phyloP scores from a whole-genome alignment of 2,113 vertebrate genomes.

The Amia ocellicauda region DNA sequence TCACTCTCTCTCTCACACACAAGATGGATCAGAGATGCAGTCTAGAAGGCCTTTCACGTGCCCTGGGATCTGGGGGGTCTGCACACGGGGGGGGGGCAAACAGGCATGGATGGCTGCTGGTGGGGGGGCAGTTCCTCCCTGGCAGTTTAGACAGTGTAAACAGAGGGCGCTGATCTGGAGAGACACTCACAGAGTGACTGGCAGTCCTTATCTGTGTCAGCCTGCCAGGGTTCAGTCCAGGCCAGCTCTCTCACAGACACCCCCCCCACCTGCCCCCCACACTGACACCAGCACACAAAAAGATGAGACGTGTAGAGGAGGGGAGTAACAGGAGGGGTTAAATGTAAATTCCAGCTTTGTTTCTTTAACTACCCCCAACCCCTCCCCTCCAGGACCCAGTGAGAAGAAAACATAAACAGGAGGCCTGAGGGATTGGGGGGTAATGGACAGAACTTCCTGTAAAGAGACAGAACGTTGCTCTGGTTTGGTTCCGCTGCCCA shows the following conservation, averaged over 20 bases:
- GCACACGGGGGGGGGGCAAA: constrained; percentile 5
- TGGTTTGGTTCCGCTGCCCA: constrained; percentile 9
- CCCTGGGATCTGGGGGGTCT: constrained; percentile 14
- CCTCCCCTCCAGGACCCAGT: constrained; percentile 28
- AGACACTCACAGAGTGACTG: constrained; percentile 20
- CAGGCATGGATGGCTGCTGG: constrained; percentile 12
- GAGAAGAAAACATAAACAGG: constrained; percentile 19
- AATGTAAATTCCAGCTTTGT: constrained; percentile 54
- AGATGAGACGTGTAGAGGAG: constrained; percentile 26
- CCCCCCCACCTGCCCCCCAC: constrained; percentile 16
- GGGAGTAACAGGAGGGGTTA: constrained; percentile 21
- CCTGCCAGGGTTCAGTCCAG: constrained; percentile 26
- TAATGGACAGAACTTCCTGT: constrained; percentile 22
- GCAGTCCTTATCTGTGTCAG: constrained; percentile 36
- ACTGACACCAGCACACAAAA: constrained; percentile 31
- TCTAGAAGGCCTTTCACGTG: constrained; percentile 1
- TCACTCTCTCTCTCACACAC: constrained; percentile 9
- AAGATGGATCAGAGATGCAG: not conserved
- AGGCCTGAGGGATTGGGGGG: constrained; percentile 1
- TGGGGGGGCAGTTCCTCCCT: constrained; percentile 13
- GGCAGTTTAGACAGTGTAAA: constrained; percentile 31
- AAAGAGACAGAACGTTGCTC: constrained; percentile 14
- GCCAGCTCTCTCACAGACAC: not conserved
- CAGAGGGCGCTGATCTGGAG: too few relatives aligned
- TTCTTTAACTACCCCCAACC: constrained; percentile 30